A percentile compares a stretch with the other conserved stretches of the same genome.
phyloP scores from a whole-genome alignment of 1,140 invertebrate species.

The Bombus affinis region DNA sequence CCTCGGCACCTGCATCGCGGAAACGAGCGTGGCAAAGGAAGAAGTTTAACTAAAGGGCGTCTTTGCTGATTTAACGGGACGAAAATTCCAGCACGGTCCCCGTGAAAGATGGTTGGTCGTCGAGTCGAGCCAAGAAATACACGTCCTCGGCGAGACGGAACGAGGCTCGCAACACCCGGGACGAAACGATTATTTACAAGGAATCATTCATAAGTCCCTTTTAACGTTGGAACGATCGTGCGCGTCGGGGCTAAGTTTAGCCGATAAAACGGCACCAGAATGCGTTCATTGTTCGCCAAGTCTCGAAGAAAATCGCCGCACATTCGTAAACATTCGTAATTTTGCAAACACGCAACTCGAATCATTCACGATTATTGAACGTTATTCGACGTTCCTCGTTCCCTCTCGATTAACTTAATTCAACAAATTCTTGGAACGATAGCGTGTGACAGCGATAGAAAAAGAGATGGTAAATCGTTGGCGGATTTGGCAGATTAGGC shows the following conservation, averaged over 20 bases:
- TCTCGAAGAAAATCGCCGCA: background rate
- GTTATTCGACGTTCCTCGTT: background rate
- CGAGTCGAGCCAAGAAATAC: slow-evolving; percentile 21
- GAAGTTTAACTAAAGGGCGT: background rate
- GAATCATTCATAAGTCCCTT: slow-evolving; percentile 47
- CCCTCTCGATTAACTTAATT: background rate
- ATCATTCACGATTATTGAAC: background rate
- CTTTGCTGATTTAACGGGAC: slow-evolving; percentile 4
- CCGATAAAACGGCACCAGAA: slow-evolving; percentile 39
- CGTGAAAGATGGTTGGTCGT: background rate
- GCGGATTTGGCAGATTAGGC: slow-evolving; percentile 2
- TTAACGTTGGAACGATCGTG: slow-evolving; percentile 19
- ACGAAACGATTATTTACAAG: slow-evolving; percentile 41
- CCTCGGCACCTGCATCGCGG: too few relatives aligned
- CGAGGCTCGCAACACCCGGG: slow-evolving; percentile 9
- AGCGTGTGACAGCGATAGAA: background rate
- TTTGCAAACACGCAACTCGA: background rate
- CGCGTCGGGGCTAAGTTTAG: slow-evolving; percentile 41
- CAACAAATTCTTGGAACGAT: background rate
- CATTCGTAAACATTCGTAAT: background rate
- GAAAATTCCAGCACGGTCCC: slow-evolving; percentile 1
- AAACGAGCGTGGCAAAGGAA: too few relatives aligned
- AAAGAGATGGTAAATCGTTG: background rate
- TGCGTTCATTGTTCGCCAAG: slow-evolving; percentile 33
- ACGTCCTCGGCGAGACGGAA: background rate